Conservation (phyloP, 1,140 invertebrate genomes). For the Leptopilina boulardi region DNA sequence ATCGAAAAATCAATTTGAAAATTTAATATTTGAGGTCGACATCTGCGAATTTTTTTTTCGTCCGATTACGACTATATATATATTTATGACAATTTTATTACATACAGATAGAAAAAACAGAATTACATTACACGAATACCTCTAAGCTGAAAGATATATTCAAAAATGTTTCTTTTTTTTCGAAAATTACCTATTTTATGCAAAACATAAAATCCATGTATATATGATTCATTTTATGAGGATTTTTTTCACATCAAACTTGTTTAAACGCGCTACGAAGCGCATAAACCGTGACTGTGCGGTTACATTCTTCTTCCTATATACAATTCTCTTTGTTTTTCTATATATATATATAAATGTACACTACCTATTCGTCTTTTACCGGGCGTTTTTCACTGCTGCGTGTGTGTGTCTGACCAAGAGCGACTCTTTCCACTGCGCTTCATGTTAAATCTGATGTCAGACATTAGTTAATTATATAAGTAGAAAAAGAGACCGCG, state of each 20-base stretch:
- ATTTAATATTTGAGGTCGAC: slow-evolving; percentile 10
- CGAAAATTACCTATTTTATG: too few species aligned
- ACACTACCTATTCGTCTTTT: slow-evolving; percentile 22
- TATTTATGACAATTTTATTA: slow-evolving; percentile 2
- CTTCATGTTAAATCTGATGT: background rate
- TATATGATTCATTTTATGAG: slow-evolving; percentile 52
- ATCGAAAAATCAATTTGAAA: slow-evolving; percentile 6
- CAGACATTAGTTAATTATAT: slow-evolving; percentile 24
- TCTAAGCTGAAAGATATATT: too few species aligned
- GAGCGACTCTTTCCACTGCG: slow-evolving; percentile 20
- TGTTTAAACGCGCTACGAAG: slow-evolving; percentile 62
- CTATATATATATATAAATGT: too few species aligned
- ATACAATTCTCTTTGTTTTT: background rate
- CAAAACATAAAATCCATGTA: background rate
- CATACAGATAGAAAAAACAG: background rate
- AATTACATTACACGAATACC: background rate
- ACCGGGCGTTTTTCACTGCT: background rate
- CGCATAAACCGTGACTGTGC: slow-evolving; percentile 54
- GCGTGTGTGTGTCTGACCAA: background rate
- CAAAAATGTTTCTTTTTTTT: too few species aligned
- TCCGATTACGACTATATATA: background rate
- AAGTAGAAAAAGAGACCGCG: slow-evolving; percentile 11
- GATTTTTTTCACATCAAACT: slow-evolving; percentile 57
- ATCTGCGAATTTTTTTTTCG: background rate
- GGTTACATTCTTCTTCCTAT: slow-evolving; percentile 31